Conservation (phyloP, 2,797 vertebrate species). For the Etheostoma perlongum region DNA sequence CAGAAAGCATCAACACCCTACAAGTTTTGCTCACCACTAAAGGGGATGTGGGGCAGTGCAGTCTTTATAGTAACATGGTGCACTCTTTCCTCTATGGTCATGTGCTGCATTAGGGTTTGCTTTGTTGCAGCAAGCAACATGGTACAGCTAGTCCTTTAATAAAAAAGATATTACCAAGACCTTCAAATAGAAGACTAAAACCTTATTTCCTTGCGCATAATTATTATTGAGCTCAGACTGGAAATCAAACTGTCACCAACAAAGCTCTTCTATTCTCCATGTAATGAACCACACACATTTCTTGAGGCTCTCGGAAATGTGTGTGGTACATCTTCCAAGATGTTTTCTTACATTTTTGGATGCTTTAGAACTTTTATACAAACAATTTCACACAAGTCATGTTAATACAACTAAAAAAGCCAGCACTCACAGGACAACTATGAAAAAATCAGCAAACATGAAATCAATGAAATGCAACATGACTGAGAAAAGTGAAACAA, state of each 20-base stretch:
- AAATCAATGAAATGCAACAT: slow-evolving; percentile 8
- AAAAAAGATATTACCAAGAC: slow-evolving; percentile 50
- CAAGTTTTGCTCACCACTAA: slow-evolving; percentile 12
- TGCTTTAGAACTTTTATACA: slow-evolving; percentile 13
- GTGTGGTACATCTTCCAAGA: slow-evolving; percentile 20
- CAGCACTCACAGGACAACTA: neutral
- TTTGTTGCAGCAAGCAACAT: slow-evolving; percentile 56
- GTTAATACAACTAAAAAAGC: slow-evolving; percentile 16
- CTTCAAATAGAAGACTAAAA: slow-evolving; percentile 54
- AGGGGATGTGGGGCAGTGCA: neutral
- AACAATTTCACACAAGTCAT: slow-evolving; percentile 35
- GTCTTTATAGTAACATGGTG: slow-evolving; percentile 30
- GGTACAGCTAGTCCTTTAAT: slow-evolving; percentile 48
- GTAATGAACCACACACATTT: slow-evolving; percentile 57
- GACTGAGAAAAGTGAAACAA: slow-evolving; percentile 20
- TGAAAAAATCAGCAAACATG: neutral
- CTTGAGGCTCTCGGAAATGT: slow-evolving; percentile 29
- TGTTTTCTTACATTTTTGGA: slow-evolving; percentile 19
- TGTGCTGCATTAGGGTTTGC: slow-evolving; percentile 49
- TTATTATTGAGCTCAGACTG: slow-evolving; percentile 48
- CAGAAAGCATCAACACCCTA: slow-evolving; percentile 26
- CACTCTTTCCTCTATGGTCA: slow-evolving; percentile 52
- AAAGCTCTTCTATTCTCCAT: slow-evolving; percentile 58
- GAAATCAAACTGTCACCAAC: slow-evolving; percentile 58
- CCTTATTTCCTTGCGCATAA: slow-evolving; percentile 58